Conservation (phyloP, 2,113 vertebrate genomes). For the Ifrita kowaldi region DNA sequence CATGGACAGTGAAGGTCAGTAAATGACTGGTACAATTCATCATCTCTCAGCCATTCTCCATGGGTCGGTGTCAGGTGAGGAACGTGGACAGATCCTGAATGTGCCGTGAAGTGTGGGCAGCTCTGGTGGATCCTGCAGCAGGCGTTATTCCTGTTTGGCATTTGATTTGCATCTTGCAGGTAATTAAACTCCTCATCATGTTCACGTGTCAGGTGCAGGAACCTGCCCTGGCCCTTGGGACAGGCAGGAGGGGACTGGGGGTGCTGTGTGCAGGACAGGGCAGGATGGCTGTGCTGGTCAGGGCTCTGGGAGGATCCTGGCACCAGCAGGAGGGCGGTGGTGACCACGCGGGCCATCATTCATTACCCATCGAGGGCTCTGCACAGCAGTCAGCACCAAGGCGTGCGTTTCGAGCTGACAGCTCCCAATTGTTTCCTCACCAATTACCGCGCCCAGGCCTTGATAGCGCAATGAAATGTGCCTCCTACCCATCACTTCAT, state of each 20-base stretch:
- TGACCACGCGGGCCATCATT: background rate
- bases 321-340: background rate
- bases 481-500: conserved; percentile 58
- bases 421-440: conserved; percentile 60
- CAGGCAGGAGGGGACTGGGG: background rate
- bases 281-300: fast-evolving
- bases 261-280: fast-evolving
- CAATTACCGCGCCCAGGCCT: conserved; percentile 45
- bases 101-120: fast-evolving
- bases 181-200: background rate
- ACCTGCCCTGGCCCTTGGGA: background rate
- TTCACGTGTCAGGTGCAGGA: fast-evolving
- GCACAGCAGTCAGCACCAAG: conserved; percentile 36
- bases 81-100: fast-evolving
- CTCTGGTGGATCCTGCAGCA: background rate
- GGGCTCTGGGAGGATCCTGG: background rate
- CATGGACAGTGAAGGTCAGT: fast-evolving
- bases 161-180: background rate
- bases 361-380: background rate
- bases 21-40: too few species aligned
- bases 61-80: background rate
- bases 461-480: conserved; percentile 58
- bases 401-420: conserved; percentile 33
- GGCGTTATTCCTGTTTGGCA: fast-evolving
- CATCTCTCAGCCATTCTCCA: fast-evolving